Base-by-base conservation (phyloP, 2,888 invertebrate genomes). In the Eumacrocentrus americanus region DNA sequence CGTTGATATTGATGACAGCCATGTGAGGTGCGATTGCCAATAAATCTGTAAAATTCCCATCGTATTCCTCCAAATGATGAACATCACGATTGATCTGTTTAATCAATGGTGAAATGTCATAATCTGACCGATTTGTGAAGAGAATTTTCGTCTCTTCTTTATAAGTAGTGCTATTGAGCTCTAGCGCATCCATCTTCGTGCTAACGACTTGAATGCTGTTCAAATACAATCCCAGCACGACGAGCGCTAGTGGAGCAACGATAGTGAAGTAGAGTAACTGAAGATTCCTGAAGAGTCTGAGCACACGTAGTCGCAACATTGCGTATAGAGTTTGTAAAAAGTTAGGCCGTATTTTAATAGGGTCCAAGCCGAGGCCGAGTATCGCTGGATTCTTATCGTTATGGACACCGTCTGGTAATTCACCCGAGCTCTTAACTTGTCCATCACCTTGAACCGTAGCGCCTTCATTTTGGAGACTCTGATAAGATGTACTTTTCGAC, bases 261-360 rank as follows among this genome's bases (percentile, higher is more conserved):
- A 91, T 86, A 84, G 90, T 88, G 69, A 91, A 89, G 70, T 90
- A 90, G 1, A 91, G 81, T 72, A 90, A 87, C 79, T 90, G 89
- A 0, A 89, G 84, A 71, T 89, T 90, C 23, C 90, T 82, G 64
- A 89, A 83, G 81, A 91, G 84, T 60, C 90, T 81, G 42, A 89
- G 82, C 0, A 86, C 83, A 58, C 91, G 81, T 65, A 91, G 82
- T 75, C 87, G 85, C 47, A 90, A 82, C 69, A 91, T 83, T 0
- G 91, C 90, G 59, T 86, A 84, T 61, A 90, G 83, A 0, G 86
- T 89, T 72, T 89, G 85, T 78, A 84, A 83, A 64, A 83, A 83
- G 25, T 85, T 86, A 1, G 88, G 88, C 63, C 83, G 83, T 5
- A 89, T 86, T 75, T 87, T 87, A 66, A 88, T 86, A 58, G 86